A percentile compares a stretch with the other conserved stretches of the same genome.
Evolutionary conservation across 2,113 vertebrate genomes (phyloP).

Genomic region (Eonycteris spelaea): DNA sequence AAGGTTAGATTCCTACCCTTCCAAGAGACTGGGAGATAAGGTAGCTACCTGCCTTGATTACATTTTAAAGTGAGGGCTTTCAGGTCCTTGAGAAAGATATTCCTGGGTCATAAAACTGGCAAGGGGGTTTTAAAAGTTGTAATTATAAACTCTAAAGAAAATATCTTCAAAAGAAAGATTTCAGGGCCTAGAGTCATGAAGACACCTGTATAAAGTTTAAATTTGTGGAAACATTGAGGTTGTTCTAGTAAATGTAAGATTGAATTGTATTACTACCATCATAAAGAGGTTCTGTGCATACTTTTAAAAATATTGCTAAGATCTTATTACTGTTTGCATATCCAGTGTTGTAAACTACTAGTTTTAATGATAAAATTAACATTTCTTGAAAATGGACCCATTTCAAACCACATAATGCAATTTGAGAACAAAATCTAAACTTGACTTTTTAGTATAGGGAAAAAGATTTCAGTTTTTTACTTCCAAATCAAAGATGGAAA

Average conservation of each 20-base stretch:
- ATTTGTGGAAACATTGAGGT: not conserved
- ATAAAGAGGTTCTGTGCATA: not conserved
- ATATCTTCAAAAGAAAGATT: not conserved
- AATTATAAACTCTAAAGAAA: not conserved
- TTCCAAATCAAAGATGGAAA: not conserved
- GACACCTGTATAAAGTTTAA: not conserved
- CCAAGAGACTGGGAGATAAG: not conserved
- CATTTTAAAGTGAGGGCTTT: not conserved
- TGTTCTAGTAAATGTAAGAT: not conserved
- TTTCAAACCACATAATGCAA: not conserved
- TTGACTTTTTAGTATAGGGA: not conserved
- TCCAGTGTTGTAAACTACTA: not conserved
- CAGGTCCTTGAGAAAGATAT: not conserved
- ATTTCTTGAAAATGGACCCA: not conserved
- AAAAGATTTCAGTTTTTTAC: not conserved
- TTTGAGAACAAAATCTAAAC: not conserved
- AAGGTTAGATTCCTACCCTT: not conserved
- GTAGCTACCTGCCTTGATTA: not conserved
- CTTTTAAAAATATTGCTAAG: not conserved
- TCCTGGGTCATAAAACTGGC: not conserved
- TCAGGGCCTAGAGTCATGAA: not conserved
- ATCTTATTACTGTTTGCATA: not conserved
- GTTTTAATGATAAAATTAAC: not conserved
- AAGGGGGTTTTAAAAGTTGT: not conserved
- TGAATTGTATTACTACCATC: not conserved